Evolutionary conservation across 2,797 vertebrate genomes (phyloP).

Genomic region (Alectoris magna): DNA sequence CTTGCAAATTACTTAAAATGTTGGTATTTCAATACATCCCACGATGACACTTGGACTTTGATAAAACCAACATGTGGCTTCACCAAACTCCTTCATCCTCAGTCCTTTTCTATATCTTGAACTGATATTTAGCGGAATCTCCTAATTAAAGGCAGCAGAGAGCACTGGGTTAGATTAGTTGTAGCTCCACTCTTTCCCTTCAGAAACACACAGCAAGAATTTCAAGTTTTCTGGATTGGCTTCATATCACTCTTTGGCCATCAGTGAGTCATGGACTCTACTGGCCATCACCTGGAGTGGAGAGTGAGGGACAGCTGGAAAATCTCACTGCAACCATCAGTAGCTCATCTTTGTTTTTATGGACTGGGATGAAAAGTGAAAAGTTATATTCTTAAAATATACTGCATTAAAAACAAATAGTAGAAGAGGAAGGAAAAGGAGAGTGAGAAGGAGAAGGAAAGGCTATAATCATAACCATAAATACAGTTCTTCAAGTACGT

Average conservation of each 20-base stretch:
- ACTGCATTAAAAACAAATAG: not conserved
- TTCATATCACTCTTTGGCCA: not conserved
- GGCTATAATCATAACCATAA: not conserved
- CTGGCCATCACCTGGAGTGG: not conserved
- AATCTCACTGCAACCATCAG: not conserved
- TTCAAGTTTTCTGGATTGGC: not conserved
- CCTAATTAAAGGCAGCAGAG: not conserved
- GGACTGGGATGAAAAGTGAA: not conserved
- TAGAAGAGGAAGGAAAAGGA: rapidly evolving
- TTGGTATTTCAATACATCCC: not conserved
- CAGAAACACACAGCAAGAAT: not conserved
- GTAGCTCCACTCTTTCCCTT: not conserved
- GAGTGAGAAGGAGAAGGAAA: rapidly evolving
- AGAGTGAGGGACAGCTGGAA: not conserved
- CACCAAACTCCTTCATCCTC: not conserved
- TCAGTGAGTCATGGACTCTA: not conserved
- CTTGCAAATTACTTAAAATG: not conserved
- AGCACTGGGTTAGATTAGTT: not conserved
- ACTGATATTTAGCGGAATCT: not conserved
- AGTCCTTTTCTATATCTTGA: not conserved
- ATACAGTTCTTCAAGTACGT: not conserved
- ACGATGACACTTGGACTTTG: not conserved
- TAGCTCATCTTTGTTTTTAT: not conserved
- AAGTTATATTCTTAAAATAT: not conserved
- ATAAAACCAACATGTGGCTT: not conserved